These are phyloP conservation scores for Clavelina lepadiformis DNA, from an alignment of 23 tunicate species.

Conservation along the genomic window DNA sequence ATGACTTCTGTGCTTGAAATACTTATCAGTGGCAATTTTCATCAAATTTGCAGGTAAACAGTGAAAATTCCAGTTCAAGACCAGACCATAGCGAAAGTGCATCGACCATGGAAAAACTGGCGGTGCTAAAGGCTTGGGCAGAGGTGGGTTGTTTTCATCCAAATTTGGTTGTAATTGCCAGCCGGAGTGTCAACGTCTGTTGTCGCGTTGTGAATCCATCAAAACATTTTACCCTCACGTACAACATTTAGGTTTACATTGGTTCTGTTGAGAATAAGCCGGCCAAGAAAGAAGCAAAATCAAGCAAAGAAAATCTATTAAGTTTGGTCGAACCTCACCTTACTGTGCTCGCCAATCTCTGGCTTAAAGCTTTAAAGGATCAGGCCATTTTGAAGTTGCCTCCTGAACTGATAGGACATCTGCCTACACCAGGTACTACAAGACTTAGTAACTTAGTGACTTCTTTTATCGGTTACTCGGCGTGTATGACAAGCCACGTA, in stretches of 20 bases:
- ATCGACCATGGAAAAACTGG: constrained; percentile 76
- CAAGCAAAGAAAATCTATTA: constrained; percentile 33
- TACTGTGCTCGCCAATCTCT: constrained; percentile 37
- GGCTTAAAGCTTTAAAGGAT: constrained; percentile 64
- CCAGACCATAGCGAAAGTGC: constrained; percentile 73
- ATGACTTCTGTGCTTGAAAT: too few species aligned
- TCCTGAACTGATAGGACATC: constrained; percentile 33
- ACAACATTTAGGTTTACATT: constrained; percentile 45
- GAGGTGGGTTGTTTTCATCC: constrained; percentile 45
- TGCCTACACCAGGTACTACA: constrained; percentile 63
- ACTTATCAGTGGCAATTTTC: too few species aligned
- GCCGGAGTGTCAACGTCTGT: background rate
- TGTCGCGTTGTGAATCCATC: background rate
- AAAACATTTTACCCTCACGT: background rate
- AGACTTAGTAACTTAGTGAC: too few species aligned
- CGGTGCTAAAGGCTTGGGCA: constrained; percentile 90
- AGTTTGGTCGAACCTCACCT: constrained; percentile 75
- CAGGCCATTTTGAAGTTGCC: constrained; percentile 81
- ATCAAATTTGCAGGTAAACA: constrained; percentile 1
- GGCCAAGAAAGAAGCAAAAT: background rate
- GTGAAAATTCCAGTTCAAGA: background rate
- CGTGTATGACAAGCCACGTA: too few species aligned
- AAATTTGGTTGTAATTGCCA: too few species aligned
- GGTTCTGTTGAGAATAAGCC: constrained; percentile 12
- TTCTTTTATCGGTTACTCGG: too few species aligned